Evolutionary conservation across 2,797 vertebrate genomes (phyloP).

Genomic region (Hypotaenidia philippensis): DNA sequence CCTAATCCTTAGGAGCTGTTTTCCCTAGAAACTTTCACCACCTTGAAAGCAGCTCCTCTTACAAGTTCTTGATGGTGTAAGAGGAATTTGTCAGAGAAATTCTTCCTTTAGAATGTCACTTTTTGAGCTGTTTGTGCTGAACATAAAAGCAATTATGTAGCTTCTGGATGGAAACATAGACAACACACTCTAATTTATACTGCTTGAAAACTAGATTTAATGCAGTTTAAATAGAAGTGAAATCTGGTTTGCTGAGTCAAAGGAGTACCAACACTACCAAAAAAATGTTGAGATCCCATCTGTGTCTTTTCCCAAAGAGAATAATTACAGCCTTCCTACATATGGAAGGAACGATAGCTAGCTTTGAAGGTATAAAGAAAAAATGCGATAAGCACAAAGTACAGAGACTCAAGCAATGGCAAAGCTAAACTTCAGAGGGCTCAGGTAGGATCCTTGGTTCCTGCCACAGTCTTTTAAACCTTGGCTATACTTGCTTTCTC

Average conservation of each 20-base stretch:
- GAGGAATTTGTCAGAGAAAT: neutral
- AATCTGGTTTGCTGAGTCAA: slow-evolving; percentile 35
- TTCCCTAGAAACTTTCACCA: neutral
- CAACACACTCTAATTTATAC: neutral
- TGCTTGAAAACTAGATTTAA: neutral
- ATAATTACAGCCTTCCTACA: slow-evolving; percentile 7
- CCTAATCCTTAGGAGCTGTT: neutral
- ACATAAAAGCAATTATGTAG: neutral
- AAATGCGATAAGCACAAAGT: neutral
- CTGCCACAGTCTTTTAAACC: neutral
- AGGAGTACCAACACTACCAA: neutral
- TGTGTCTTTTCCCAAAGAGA: slow-evolving; percentile 29
- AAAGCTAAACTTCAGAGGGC: neutral
- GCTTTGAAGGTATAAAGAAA: slow-evolving; percentile 14
- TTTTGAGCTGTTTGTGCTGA: neutral
- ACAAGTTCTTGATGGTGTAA: neutral
- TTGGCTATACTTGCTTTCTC: neutral
- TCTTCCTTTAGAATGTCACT: neutral
- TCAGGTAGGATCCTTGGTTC: neutral
- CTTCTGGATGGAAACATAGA: neutral
- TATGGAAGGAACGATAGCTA: neutral
- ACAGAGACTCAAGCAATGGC: neutral
- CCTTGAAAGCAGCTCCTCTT: neutral
- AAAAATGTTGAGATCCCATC: slow-evolving; percentile 22
- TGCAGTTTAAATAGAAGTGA: slow-evolving; percentile 3